Base-by-base conservation (phyloP, 2,113 vertebrate genomes). In the Macquaria ambigua region DNA sequence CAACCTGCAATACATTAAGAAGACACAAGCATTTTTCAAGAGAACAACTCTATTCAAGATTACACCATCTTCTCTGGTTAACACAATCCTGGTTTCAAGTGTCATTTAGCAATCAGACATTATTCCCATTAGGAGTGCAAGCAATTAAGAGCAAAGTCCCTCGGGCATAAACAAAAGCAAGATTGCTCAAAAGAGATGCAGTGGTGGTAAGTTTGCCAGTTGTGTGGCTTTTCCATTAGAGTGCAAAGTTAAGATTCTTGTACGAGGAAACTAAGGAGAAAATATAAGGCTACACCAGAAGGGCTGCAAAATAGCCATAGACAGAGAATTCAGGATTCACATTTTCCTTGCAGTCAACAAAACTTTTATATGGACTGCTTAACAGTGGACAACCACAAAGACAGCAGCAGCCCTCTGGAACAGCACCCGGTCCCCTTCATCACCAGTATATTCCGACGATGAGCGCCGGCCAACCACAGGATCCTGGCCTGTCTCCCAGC, bases 401-500 rank as follows among this genome's bases (percentile, higher is more conserved):
- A 75, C 41, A 73, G 75, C 72, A 52, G 79, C 67, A 82, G 61
- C 75, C 83, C 86, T 81, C 85, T 81, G 89, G 83, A 90, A 86
- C 80, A 41, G 74, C 78, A 89, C 78, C 67, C 83, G 77, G 86
- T 59, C 82, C 84, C 86, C 85, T 77, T 84, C 88, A 87, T 90
- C 90, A 83, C 43, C 87, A 72, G 59, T 83, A 66, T 76, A 83
- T 70, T 90, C 79, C 9, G 74, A 75, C 23, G 74, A 74, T 41
- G 88, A 88, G 90, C 37, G 72, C 89, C 46, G 87, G 86, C 90
- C 90, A 93, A 82, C 91, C 87, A 23, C 87, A 72, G 90, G 89
- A 89, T 92, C 59, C 91, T 94, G 94, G 93, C 93, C 76, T 14
- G 61, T 68, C 85, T 95, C 94, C 93, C 93, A 94, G 94, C 74